A percentile compares a stretch with the other conserved stretches of the same genome.
Evolutionary conservation across 2,888 invertebrate genomes (phyloP).

Genomic region (Heteromurus nitidus): DNA sequence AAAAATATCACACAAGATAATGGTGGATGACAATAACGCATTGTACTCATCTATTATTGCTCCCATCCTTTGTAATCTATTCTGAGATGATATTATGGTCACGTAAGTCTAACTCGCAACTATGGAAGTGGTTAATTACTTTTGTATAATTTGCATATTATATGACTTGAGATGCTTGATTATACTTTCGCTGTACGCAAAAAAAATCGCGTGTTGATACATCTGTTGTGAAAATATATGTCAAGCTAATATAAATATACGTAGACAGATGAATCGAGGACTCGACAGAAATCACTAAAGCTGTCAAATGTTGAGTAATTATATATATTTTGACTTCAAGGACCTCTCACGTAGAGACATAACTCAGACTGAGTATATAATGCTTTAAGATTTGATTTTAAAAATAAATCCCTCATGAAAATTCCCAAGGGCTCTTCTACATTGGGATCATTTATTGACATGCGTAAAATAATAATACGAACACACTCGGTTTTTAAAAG

Average conservation of each 20-base stretch:
- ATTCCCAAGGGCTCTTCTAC: no score
- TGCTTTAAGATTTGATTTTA: no score
- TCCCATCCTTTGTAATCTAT: background rate
- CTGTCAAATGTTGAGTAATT: background rate
- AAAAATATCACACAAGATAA: background rate
- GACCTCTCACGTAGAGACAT: background rate
- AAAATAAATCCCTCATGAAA: no score
- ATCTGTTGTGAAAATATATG: background rate
- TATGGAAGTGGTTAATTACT: constrained; percentile 18
- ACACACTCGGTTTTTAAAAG: no score
- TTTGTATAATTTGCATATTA: background rate
- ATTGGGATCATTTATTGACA: background rate
- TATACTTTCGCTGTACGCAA: background rate
- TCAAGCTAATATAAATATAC: background rate
- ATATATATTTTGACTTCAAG: background rate
- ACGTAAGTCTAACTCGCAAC: background rate
- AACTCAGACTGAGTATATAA: no score
- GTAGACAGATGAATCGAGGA: background rate
- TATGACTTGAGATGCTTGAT: background rate
- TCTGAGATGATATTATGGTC: background rate
- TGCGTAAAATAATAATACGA: background rate
- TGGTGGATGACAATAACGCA: background rate
- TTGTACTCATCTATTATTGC: no score
- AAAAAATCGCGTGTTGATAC: background rate
- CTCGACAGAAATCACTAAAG: background rate